Conservation (phyloP, 2,888 invertebrate species). For the Leistus spinibarbis region DNA sequence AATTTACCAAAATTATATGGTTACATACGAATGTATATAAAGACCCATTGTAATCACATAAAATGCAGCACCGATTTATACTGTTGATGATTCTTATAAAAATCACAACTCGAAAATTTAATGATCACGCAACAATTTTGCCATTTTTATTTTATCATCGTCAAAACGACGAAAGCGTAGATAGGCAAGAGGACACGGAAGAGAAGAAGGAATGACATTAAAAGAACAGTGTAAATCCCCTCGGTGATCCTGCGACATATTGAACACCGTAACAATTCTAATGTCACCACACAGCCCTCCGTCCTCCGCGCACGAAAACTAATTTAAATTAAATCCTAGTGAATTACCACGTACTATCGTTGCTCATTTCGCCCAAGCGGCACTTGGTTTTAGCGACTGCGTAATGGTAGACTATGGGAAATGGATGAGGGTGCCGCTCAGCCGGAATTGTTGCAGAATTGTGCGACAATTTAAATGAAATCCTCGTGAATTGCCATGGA, state of each 20-base stretch:
- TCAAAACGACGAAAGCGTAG: not conserved
- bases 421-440: slow-evolving; percentile 55
- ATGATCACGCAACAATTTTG: not conserved
- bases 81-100: too few species aligned
- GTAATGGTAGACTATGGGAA: not conserved
- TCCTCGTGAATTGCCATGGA: slow-evolving; percentile 57
- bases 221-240: slow-evolving; percentile 43
- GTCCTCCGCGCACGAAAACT: slow-evolving; percentile 62
- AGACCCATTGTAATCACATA: too few species aligned
- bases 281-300: slow-evolving; percentile 52
- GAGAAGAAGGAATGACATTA: slow-evolving; percentile 39
- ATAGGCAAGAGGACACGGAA: not conserved
- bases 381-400: not conserved
- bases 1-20: too few species aligned
- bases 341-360: slow-evolving; percentile 63
- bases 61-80: too few species aligned
- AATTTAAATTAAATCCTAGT: slow-evolving; percentile 79
- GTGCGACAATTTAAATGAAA: slow-evolving; percentile 40
- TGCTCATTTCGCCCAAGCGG: slow-evolving; percentile 44
- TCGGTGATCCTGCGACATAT: slow-evolving; percentile 47
- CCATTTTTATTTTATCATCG: slow-evolving; percentile 25
- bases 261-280: slow-evolving; percentile 52
- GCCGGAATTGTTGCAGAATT: slow-evolving; percentile 54
- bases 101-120: not conserved
- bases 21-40: too few species aligned